Evolutionary conservation across 2,113 vertebrate species (phyloP).

Genomic region (Eolophus roseicapilla): DNA sequence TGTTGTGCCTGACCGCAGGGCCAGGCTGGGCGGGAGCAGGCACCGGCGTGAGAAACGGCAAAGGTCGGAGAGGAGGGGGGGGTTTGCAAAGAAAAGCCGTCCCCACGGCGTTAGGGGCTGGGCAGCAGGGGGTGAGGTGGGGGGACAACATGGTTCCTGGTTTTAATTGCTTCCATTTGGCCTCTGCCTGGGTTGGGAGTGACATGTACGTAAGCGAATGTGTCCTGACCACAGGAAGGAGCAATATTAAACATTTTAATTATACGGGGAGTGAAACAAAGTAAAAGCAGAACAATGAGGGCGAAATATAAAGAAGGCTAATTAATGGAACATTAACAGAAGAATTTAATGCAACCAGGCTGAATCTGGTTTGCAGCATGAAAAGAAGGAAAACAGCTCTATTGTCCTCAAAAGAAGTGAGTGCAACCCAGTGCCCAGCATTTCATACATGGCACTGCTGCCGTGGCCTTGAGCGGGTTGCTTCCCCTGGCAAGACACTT

Average conservation of each 20-base stretch:
- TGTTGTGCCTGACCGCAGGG: neutral
- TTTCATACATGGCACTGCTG: rapidly evolving
- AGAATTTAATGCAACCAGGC: conserved; percentile 54
- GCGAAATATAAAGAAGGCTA: conserved; percentile 46
- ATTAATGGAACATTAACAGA: conserved; percentile 60
- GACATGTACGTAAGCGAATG: conserved; percentile 17
- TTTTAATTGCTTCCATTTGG: conserved; percentile 68
- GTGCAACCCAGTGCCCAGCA: neutral
- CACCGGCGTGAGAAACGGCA: neutral
- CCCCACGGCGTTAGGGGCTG: too few species aligned
- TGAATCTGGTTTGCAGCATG: conserved; percentile 12
- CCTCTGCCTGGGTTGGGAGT: conserved; percentile 24
- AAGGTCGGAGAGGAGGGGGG: too few species aligned
- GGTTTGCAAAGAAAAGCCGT: neutral
- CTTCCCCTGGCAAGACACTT: neutral
- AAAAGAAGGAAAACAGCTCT: neutral
- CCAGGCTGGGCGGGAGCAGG: neutral
- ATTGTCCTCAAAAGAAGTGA: conserved; percentile 14
- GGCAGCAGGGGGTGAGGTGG: neutral
- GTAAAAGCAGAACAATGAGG: conserved; percentile 68
- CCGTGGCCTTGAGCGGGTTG: neutral
- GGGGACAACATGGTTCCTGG: neutral
- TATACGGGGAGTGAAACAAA: conserved; percentile 56
- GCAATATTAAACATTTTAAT: conserved; percentile 53
- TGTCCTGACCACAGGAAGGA: conserved; percentile 33